A percentile compares a stretch with the other conserved stretches of the same genome.
These are phyloP conservation scores for Eupsittula cactorum DNA, from an alignment of 2,113 vertebrate species.

Conservation along the genomic window DNA sequence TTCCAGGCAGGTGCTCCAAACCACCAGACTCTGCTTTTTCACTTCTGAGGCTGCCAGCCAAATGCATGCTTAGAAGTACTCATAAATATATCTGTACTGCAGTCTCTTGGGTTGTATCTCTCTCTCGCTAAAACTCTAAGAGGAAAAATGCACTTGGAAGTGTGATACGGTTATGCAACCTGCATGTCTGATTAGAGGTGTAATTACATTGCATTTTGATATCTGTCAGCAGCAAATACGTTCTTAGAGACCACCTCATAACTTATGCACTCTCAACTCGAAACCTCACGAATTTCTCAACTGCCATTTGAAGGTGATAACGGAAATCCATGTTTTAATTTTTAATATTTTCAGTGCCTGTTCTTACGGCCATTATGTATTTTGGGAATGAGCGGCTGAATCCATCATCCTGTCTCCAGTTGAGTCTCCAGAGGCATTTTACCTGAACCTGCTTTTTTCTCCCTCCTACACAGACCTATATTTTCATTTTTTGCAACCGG, in stretches of 20 bases:
- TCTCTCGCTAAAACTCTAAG: neutral
- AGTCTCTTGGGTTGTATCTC: neutral
- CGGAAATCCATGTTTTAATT: conserved; percentile 35
- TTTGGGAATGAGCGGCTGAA: conserved; percentile 20
- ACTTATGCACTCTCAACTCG: neutral
- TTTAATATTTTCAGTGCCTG: conserved; percentile 31
- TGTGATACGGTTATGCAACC: neutral
- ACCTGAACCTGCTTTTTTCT: conserved; percentile 33
- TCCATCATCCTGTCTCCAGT: conserved; percentile 2
- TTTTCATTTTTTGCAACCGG: neutral
- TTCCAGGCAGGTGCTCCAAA: neutral
- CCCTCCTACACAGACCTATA: neutral
- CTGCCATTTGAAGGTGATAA: conserved; percentile 25
- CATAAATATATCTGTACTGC: neutral
- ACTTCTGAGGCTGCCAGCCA: neutral
- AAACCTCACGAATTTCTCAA: neutral
- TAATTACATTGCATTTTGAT: conserved; percentile 31
- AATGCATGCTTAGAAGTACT: neutral
- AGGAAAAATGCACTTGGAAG: conserved; percentile 19
- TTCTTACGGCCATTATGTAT: neutral
- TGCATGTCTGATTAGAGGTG: conserved; percentile 26
- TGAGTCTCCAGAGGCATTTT: conserved; percentile 2
- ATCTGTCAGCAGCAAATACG: neutral
- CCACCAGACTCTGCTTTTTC: neutral
- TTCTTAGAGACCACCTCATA: neutral